Percentiles rank a stretch among this genome's conserved stretches.
Conservation (phyloP, 2,888 invertebrate species). For the Imbricaverruca yamaguchii region DNA sequence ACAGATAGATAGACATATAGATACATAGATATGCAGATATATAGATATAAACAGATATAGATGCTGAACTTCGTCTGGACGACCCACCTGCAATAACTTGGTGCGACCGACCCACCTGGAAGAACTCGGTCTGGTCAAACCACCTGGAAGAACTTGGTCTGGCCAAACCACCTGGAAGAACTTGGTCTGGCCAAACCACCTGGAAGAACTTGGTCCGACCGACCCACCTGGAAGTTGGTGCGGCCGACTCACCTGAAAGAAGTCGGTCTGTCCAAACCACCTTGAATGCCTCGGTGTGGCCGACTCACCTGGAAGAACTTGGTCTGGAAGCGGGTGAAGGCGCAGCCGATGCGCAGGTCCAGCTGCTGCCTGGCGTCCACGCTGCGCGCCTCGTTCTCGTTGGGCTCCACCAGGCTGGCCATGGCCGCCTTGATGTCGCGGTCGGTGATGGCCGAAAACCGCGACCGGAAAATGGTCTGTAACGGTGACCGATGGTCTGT, state of each 20-base stretch:
- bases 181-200: conserved; percentile 90
- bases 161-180: conserved; percentile 90
- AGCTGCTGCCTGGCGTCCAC: conserved; percentile 96
- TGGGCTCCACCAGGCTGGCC: conserved; percentile 71
- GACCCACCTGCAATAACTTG: no score
- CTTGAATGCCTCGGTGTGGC: no score
- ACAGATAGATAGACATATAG: no score
- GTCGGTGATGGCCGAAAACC: conserved; percentile 95
- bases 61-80: no score
- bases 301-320: conserved; percentile 75
- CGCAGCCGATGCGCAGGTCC: conserved; percentile 95
- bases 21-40: no score
- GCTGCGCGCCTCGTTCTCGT: conserved; percentile 90
- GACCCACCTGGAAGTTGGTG: no score
- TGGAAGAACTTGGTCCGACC: conserved; percentile 98
- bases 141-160: no score
- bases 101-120: no score
- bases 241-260: conserved; percentile 74
- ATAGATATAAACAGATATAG: no score
- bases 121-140: no score
- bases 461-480: conserved; percentile 63
- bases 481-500: no score
- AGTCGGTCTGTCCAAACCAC: conserved; percentile 99
- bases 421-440: conserved; percentile 93
- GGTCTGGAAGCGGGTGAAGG: conserved; percentile 96